Evolutionary conservation across 2,888 invertebrate species (phyloP).

Genomic region (Andricus curvator): DNA sequence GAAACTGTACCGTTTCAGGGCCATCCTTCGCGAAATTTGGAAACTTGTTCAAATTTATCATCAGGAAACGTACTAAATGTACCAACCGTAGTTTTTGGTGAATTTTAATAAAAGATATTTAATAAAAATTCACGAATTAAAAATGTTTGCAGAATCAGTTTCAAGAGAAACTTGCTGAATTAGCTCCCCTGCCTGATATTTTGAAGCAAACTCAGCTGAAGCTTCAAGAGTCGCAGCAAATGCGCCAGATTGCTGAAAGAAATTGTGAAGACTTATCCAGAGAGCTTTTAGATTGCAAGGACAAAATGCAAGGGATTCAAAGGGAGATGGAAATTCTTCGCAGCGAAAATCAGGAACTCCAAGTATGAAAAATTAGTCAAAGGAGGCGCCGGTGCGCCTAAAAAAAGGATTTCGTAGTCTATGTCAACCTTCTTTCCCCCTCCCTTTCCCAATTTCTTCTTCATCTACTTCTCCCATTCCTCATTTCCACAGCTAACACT

Average conservation of each 20-base stretch:
- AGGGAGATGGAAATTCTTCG: constrained; percentile 71
- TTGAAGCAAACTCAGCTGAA: constrained; percentile 85
- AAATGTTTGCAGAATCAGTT: constrained; percentile 80
- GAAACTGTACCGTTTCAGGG: too few relatives aligned
- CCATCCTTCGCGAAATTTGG: too few relatives aligned
- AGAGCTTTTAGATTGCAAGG: constrained; percentile 83
- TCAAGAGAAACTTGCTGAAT: constrained; percentile 86
- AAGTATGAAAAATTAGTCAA: constrained; percentile 52
- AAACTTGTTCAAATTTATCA: too few relatives aligned
- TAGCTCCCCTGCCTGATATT: constrained; percentile 85
- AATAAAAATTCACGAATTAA: background rate
- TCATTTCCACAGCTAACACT: too few relatives aligned
- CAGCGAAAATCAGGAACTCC: constrained; percentile 64
- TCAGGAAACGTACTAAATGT: too few relatives aligned
- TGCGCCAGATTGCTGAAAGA: constrained; percentile 84
- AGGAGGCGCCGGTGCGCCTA: too few relatives aligned
- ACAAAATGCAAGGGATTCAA: constrained; percentile 79
- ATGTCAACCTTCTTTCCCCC: too few relatives aligned
- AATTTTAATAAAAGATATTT: too few relatives aligned
- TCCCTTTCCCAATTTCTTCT: too few relatives aligned
- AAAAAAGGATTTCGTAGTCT: too few relatives aligned
- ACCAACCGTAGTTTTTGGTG: too few relatives aligned
- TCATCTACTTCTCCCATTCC: too few relatives aligned
- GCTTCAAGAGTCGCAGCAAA: constrained; percentile 85
- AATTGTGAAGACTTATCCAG: constrained; percentile 84